Percentiles rank a stretch among this genome's conserved stretches.
phyloP scores from a whole-genome alignment of 2,113 vertebrate species.

The Uria aalge region DNA sequence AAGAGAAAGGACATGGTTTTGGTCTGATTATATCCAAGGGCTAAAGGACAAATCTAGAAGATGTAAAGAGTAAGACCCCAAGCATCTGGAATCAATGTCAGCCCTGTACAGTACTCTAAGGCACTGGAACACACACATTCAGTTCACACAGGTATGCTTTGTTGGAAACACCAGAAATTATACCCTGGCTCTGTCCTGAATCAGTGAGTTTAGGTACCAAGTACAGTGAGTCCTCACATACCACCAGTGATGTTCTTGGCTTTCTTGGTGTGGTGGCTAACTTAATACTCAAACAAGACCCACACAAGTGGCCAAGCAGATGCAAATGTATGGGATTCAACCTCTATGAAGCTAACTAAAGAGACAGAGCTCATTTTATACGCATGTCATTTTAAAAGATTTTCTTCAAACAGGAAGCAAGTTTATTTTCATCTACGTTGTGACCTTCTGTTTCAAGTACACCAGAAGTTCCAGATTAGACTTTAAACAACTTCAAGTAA shows the following conservation, averaged over 20 bases:
- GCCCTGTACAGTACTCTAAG: neutral
- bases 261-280: neutral
- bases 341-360: neutral
- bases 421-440: neutral
- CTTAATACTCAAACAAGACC: neutral
- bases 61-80: neutral
- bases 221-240: neutral
- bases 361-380: neutral
- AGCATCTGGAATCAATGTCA: neutral
- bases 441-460: neutral
- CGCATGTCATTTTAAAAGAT: neutral
- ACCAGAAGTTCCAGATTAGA: neutral
- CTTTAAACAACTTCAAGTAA: neutral
- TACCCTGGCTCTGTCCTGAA: neutral
- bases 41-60: neutral
- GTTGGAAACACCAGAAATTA: neutral
- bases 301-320: neutral
- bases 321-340: neutral
- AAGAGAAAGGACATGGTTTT: conserved; percentile 25
- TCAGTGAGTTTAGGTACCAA: neutral
- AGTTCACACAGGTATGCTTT: neutral
- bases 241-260: neutral
- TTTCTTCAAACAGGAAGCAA: neutral
- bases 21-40: neutral
- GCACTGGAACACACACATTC: neutral